Percentiles rank a stretch among this genome's conserved stretches.
These are phyloP conservation scores for Neosilurus mollespiculum DNA, from an alignment of 2,797 vertebrate genomes.

Conservation along the genomic window DNA sequence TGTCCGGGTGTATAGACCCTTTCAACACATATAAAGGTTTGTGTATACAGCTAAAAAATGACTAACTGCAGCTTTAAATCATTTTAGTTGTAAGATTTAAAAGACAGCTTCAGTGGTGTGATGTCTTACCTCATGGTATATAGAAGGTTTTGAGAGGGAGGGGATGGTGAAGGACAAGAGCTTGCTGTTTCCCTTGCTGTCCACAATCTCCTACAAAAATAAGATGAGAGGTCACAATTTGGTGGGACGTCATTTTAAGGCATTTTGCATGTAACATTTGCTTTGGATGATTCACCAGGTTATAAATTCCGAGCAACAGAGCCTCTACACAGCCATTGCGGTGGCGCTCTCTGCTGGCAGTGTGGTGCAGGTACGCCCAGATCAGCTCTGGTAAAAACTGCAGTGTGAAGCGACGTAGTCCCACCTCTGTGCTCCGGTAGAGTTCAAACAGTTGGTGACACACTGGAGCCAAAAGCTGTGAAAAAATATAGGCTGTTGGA, in stretches of 20 bases:
- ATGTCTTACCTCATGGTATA: slow-evolving; percentile 92
- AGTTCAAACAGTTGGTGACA: slow-evolving; percentile 98
- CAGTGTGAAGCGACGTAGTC: slow-evolving; percentile 92
- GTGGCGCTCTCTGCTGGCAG: slow-evolving; percentile 91
- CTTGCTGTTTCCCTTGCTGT: slow-evolving; percentile 97
- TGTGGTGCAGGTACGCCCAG: slow-evolving; percentile 91
- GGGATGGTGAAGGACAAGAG: slow-evolving; percentile 97
- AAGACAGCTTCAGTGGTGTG: background rate
- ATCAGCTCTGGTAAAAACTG: slow-evolving; percentile 96
- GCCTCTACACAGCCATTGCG: slow-evolving; percentile 97
- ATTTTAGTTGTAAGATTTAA: background rate
- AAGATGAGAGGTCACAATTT: background rate
- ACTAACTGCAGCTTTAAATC: background rate
- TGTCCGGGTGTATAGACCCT: no score
- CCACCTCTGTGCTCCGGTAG: slow-evolving; percentile 91
- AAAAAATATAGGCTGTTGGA: background rate
- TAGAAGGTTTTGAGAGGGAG: slow-evolving; percentile 94
- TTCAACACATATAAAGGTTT: no score
- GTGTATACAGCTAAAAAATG: no score
- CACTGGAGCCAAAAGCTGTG: slow-evolving; percentile 92
- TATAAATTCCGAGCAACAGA: slow-evolving; percentile 94
- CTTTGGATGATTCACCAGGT: slow-evolving; percentile 82
- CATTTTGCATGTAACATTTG: background rate
- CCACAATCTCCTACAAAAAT: slow-evolving; percentile 89
- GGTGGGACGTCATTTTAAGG: background rate